Evolutionary conservation across 2,113 vertebrate species (phyloP).

Genomic region (Camelus bactrianus): DNA sequence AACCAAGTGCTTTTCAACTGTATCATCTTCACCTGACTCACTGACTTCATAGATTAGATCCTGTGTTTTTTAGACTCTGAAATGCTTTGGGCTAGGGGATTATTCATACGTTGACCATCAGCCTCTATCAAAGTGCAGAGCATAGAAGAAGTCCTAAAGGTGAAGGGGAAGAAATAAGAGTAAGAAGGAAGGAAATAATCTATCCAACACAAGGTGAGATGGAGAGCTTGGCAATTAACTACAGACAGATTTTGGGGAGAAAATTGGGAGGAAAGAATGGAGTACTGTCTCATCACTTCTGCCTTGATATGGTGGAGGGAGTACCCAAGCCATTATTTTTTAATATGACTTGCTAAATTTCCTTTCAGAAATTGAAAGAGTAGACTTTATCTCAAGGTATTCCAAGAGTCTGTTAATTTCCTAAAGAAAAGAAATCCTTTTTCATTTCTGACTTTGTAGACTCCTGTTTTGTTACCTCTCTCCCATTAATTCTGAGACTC

Average conservation of each 20-base stretch:
- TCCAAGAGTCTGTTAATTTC: not conserved
- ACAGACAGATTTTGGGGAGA: not conserved
- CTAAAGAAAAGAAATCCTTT: slow-evolving; percentile 22
- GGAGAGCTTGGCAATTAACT: not conserved
- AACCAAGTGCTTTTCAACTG: not conserved
- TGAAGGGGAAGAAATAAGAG: not conserved
- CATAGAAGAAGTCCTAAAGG: not conserved
- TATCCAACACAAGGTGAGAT: not conserved
- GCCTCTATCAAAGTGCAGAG: not conserved
- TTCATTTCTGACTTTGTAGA: slow-evolving; percentile 20
- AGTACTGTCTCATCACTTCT: not conserved
- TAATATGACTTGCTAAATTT: not conserved
- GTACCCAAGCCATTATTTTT: not conserved
- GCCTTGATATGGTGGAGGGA: not conserved
- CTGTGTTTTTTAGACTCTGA: not conserved
- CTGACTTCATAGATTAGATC: not conserved
- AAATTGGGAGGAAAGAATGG: not conserved
- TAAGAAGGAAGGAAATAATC: slow-evolving; percentile 1
- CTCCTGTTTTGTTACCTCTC: not conserved
- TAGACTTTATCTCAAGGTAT: slow-evolving; percentile 11
- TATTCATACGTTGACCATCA: not conserved
- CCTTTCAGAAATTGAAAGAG: not conserved
- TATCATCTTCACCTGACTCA: not conserved
- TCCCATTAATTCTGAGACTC: not conserved
- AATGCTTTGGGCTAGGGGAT: not conserved